phyloP scores from a whole-genome alignment of 2,113 vertebrate genomes.

The Strix aluco region DNA sequence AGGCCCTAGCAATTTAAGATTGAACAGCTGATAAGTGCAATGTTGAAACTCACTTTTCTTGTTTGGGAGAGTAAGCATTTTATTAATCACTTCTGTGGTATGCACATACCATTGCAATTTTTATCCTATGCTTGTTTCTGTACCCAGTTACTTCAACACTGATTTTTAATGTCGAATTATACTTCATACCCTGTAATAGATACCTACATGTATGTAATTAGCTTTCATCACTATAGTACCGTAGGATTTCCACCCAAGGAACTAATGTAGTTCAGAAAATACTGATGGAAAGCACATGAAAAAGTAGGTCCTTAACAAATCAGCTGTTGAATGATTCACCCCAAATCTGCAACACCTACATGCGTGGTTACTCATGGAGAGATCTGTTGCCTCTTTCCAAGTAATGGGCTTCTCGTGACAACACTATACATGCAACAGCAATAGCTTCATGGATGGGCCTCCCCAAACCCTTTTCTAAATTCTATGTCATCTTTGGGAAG shows the following conservation, averaged over 20 bases:
- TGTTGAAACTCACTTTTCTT: constrained; percentile 51
- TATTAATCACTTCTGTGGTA: constrained; percentile 20
- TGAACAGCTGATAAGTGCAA: constrained; percentile 28
- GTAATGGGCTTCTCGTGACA: not conserved
- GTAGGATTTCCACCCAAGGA: not conserved
- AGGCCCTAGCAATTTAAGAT: constrained; percentile 19
- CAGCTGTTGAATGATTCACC: not conserved
- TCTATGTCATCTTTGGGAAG: not conserved
- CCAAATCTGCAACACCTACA: not conserved
- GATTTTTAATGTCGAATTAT: not conserved
- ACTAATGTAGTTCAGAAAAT: not conserved
- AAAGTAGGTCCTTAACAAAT: not conserved
- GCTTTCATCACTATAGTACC: not conserved
- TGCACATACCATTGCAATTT: not conserved
- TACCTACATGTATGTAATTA: not conserved
- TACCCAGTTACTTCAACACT: not conserved
- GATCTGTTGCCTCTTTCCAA: not conserved
- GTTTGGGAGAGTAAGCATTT: constrained; percentile 4
- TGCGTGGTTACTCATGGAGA: not conserved
- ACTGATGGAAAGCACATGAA: not conserved
- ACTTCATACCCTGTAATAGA: not conserved
- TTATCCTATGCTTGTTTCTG: not conserved
- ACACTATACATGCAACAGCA: not conserved
- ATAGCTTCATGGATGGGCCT: not conserved
- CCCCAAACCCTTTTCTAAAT: not conserved